Conservation (phyloP, 2,113 vertebrate genomes). For the Physeter macrocephalus region DNA sequence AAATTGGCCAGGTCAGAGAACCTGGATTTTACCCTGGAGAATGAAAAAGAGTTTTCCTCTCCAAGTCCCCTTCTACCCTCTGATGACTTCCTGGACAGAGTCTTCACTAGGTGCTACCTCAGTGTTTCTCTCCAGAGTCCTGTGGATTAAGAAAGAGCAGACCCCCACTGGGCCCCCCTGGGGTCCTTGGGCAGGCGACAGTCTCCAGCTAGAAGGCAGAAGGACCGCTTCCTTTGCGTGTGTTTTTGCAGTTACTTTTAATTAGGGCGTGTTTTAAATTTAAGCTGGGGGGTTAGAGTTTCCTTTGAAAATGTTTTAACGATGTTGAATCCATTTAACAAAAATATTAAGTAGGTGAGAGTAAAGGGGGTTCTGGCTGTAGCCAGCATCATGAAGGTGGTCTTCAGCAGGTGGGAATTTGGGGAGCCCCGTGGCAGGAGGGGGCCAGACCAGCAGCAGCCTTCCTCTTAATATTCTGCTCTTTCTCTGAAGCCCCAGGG, state of each 20-base stretch:
- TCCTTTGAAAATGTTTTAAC: not conserved
- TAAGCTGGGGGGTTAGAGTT: not conserved
- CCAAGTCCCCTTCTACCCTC: not conserved
- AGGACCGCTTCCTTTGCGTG: not conserved
- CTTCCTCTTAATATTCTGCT: not conserved
- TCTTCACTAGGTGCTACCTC: not conserved
- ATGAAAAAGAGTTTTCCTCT: not conserved
- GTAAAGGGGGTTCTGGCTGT: not conserved
- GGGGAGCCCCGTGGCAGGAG: not conserved
- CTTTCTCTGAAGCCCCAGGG: not conserved
- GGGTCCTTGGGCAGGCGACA: not conserved
- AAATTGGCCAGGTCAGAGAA: not conserved
- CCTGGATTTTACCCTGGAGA: not conserved
- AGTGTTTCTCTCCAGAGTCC: not conserved
- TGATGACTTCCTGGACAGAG: not conserved
- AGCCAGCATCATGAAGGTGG: fast-evolving
- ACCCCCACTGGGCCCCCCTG: not conserved
- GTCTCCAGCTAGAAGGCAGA: fast-evolving
- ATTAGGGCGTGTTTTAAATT: not conserved
- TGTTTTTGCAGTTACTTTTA: not conserved
- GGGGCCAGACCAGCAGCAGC: not conserved
- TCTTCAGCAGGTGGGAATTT: not conserved
- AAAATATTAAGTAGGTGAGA: not conserved
- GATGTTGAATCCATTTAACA: not conserved
- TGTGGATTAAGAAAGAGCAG: not conserved